A percentile compares a stretch with the other conserved stretches of the same genome.
phyloP scores from a whole-genome alignment of 2,797 vertebrate genomes.

The Onychomys torridus region DNA sequence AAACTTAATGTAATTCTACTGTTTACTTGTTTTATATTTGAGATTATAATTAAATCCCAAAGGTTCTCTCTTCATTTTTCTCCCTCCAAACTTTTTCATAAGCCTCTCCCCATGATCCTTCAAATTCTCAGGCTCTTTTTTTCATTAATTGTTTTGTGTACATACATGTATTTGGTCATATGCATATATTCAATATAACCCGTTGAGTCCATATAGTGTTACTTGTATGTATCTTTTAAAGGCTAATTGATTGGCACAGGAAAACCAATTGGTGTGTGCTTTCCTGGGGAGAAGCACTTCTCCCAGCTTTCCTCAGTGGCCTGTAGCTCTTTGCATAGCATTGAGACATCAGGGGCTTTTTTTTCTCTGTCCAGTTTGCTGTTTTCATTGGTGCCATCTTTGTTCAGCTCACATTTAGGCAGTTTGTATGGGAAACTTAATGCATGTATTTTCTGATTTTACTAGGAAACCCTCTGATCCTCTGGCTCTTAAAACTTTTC shows the following conservation, averaged over 20 bases:
- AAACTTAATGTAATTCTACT: slow-evolving; percentile 1
- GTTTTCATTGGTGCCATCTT: not conserved
- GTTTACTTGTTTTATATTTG: not conserved
- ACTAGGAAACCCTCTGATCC: not conserved
- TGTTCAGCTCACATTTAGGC: not conserved
- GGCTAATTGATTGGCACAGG: too few species aligned
- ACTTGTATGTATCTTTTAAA: not conserved
- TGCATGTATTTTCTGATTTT: not conserved
- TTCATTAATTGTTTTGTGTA: not conserved
- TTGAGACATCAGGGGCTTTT: not conserved
- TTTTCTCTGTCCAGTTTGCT: not conserved
- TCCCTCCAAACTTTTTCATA: not conserved
- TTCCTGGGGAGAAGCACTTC: not conserved
- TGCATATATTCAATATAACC: not conserved
- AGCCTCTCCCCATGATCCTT: too few species aligned
- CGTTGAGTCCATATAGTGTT: not conserved
- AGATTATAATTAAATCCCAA: too few species aligned
- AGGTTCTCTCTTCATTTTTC: not conserved
- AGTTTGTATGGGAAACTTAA: not conserved
- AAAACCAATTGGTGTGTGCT: not conserved
- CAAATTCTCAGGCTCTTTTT: not conserved
- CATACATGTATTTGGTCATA: not conserved
- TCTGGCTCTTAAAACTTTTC: not conserved
- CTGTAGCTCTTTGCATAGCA: not conserved
- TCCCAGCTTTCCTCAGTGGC: not conserved